A percentile compares a stretch with the other conserved stretches of the same genome.
phyloP scores from a whole-genome alignment of 1,140 invertebrate genomes.

The Orchesella cincta region DNA sequence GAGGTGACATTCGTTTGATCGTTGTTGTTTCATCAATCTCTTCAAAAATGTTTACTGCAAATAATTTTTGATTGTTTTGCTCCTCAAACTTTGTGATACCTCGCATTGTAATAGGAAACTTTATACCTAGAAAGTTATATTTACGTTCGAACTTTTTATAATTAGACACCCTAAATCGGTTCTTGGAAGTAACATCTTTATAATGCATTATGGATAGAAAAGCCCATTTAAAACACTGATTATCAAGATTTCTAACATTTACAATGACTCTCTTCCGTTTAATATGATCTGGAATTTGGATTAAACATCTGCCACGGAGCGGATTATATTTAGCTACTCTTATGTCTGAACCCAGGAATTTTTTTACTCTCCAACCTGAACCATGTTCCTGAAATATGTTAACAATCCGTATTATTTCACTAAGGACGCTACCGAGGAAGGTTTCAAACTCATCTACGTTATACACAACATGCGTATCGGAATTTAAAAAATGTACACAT shows the following conservation, averaged over 20 bases:
- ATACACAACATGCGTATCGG: background rate
- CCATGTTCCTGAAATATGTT: conserved; percentile 15
- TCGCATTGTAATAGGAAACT: background rate
- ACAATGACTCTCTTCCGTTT: background rate
- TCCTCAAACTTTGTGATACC: conserved; percentile 23
- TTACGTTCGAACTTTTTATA: background rate
- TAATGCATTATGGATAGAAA: conserved; percentile 20
- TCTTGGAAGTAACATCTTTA: background rate
- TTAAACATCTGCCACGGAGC: background rate
- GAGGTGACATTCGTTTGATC: background rate
- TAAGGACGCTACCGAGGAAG: background rate
- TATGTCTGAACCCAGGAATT: conserved; percentile 1
- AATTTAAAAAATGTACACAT: background rate
- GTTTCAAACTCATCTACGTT: background rate
- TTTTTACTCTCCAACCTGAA: background rate
- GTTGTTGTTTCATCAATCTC: background rate
- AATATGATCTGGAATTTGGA: background rate
- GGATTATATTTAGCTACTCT: conserved; percentile 7
- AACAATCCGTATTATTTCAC: background rate
- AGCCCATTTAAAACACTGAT: conserved; percentile 29
- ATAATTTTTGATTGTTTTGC: background rate
- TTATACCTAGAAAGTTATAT: background rate
- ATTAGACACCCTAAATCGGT: background rate
- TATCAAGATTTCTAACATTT: conserved; percentile 27
- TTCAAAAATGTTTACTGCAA: conserved; percentile 30